Evolutionary conservation across 2,113 vertebrate species (phyloP).

Genomic region (Brienomyrus longianalis): DNA sequence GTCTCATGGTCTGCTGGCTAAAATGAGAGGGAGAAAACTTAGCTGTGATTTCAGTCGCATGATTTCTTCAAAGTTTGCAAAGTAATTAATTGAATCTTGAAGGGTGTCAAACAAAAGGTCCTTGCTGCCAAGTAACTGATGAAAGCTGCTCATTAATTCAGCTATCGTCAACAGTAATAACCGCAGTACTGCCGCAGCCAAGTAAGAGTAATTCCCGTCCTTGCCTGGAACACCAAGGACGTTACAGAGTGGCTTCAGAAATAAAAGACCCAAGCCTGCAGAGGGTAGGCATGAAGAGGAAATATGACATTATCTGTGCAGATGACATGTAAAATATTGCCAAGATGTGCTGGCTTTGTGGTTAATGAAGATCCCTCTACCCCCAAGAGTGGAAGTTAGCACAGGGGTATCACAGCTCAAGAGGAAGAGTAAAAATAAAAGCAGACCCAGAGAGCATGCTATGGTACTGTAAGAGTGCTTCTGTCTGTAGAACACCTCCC

Average conservation of each 20-base stretch:
- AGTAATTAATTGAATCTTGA: background rate
- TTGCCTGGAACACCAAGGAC: background rate
- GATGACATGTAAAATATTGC: background rate
- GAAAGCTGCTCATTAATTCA: background rate
- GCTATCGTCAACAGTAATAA: background rate
- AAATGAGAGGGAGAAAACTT: background rate
- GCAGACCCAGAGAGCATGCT: background rate
- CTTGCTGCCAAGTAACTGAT: background rate
- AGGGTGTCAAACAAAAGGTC: background rate
- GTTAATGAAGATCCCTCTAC: background rate
- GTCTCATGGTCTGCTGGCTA: background rate
- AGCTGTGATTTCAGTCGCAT: background rate
- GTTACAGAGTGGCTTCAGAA: background rate
- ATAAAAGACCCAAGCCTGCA: background rate
- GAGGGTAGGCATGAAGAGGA: background rate
- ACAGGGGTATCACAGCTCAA: background rate
- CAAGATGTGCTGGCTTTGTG: background rate
- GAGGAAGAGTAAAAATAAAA: background rate
- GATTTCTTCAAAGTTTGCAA: background rate
- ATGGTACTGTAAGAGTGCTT: background rate
- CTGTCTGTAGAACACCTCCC: background rate
- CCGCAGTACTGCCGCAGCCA: background rate
- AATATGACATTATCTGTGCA: background rate
- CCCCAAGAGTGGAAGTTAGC: background rate
- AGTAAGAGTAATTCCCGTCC: background rate